Conservation (phyloP, 2,888 invertebrate species). For the Caenorhabditis sp. region DNA sequence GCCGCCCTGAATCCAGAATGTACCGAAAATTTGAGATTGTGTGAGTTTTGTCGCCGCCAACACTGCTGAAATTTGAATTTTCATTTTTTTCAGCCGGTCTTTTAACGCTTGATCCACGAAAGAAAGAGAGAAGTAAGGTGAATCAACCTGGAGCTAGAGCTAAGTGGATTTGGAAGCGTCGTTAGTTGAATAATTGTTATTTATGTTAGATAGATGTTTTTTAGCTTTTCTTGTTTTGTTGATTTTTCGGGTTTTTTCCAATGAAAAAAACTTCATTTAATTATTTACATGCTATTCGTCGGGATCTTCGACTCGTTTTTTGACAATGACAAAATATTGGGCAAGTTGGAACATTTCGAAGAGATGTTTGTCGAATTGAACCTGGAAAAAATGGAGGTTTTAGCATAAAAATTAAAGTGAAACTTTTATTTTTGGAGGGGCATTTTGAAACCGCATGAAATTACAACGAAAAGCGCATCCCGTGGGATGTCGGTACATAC, state of each 20-base stretch:
- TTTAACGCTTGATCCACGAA: conserved; percentile 64
- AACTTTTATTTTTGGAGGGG: no score
- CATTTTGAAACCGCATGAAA: no score
- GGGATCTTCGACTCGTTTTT: conserved; percentile 18
- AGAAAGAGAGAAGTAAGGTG: conserved; percentile 66
- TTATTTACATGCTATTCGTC: background rate
- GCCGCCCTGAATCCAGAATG: conserved; percentile 64
- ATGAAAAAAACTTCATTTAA: background rate
- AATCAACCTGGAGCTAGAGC: conserved; percentile 70
- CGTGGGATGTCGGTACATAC: no score
- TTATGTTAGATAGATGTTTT: background rate
- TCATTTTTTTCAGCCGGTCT: conserved; percentile 60
- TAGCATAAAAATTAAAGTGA: background rate
- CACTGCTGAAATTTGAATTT: background rate
- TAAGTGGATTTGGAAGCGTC: conserved; percentile 68
- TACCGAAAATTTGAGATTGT: conserved; percentile 55
- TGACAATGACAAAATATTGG: conserved; percentile 25
- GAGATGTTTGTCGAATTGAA: conserved; percentile 32
- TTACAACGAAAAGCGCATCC: no score
- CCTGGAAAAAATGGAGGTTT: conserved; percentile 8
- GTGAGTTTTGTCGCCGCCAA: conserved; percentile 30
- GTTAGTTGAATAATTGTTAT: conserved; percentile 11
- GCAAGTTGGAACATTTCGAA: conserved; percentile 34
- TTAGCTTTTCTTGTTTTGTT: conserved; percentile 12
- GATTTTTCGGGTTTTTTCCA: conserved; percentile 13